Evolutionary conservation across 2,113 vertebrate genomes (phyloP).

Genomic region (Vidua chalybeata): DNA sequence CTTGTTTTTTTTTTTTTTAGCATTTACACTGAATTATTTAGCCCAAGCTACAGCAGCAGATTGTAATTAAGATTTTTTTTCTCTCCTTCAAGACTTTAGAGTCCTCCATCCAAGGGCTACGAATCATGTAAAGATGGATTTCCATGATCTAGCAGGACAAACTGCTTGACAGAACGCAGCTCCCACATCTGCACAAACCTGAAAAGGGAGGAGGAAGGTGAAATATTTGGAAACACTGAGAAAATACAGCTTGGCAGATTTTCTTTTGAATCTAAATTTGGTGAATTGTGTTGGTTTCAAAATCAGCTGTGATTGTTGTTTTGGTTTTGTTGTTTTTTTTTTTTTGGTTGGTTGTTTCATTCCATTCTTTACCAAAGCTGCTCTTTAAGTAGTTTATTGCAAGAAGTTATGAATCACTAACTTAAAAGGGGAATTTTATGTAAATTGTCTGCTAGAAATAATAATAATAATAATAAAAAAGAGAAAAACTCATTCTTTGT

Average conservation of each 20-base stretch:
- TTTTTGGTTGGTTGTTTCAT: conserved; percentile 74
- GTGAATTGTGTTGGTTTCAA: conserved; percentile 74
- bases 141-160: conserved; percentile 72
- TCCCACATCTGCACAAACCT: conserved; percentile 55
- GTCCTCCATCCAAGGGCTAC: conserved; percentile 95
- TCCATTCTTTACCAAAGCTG: conserved; percentile 87
- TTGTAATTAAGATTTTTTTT: neutral
- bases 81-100: conserved; percentile 85
- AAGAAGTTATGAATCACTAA: conserved; percentile 80
- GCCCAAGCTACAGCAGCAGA: neutral
- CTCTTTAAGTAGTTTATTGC: conserved; percentile 81
- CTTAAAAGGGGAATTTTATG: conserved; percentile 83
- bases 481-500: conserved; percentile 61
- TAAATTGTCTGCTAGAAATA: conserved; percentile 84
- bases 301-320: conserved; percentile 72
- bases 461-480: conserved; percentile 67
- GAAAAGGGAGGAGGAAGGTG: conserved; percentile 67
- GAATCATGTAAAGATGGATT: conserved; percentile 90
- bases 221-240: conserved; percentile 76
- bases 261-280: conserved; percentile 62
- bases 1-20: neutral
- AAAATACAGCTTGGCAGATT: conserved; percentile 54
- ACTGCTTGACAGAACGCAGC: conserved; percentile 28
- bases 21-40: neutral
- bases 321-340: neutral